Evolutionary conservation across 2,888 invertebrate species (phyloP).

Genomic region (Pterostichus niger): DNA sequence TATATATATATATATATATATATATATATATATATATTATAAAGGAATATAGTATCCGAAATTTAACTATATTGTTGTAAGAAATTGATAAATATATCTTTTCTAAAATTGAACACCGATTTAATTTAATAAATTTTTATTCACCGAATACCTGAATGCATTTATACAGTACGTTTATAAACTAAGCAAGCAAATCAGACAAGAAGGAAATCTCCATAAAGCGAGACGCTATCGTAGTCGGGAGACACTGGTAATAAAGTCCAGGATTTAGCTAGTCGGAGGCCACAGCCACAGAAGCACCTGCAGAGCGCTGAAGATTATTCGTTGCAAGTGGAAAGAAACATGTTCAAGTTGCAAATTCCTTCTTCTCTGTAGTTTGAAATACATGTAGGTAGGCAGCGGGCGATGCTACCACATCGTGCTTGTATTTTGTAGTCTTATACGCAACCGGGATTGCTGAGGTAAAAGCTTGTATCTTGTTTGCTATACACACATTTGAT

Average conservation of each 20-base stretch:
- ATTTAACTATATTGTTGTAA: no score
- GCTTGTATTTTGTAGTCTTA: neutral
- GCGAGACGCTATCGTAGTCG: neutral
- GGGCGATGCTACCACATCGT: constrained; percentile 5
- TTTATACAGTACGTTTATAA: neutral
- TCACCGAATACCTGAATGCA: no score
- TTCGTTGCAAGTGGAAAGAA: constrained; percentile 25
- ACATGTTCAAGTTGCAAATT: constrained; percentile 18
- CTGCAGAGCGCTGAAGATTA: constrained; percentile 15
- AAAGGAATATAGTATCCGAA: no score
- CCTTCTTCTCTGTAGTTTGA: constrained; percentile 15
- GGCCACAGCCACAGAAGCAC: constrained; percentile 5
- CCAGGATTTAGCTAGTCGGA: constrained; percentile 4
- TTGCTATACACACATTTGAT: constrained; percentile 21
- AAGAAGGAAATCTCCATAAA: no score
- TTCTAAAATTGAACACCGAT: no score
- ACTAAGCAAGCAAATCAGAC: no score
- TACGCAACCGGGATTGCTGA: constrained; percentile 2
- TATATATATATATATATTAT: no score
- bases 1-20: no score
- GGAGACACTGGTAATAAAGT: neutral
- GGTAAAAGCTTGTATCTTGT: constrained; percentile 20
- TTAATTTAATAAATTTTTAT: no score
- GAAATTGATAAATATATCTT: no score
- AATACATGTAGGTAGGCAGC: constrained; percentile 42